Base-by-base conservation (phyloP, 2,797 vertebrate species). In the Cryptoblepharus egeriae region DNA sequence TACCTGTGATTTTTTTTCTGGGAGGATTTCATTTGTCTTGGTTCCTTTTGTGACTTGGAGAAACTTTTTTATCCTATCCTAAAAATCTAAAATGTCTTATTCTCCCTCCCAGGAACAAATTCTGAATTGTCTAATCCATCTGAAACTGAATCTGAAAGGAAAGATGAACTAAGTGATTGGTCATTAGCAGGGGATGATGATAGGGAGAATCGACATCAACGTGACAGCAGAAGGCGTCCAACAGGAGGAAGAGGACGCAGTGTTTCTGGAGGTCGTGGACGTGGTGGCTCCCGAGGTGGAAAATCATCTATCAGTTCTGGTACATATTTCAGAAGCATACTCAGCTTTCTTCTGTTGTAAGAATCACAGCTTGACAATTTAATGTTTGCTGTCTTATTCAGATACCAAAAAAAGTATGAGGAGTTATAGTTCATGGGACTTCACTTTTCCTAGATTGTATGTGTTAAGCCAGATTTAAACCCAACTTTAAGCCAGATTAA, bases 91-190 rank as follows among this genome's bases (percentile, higher is more conserved):
- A 60, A 15, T 28, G 13, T 28, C 6, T 20, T 32, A 72, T 26
- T 67, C 67, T 84, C 0, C 84, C 55, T 71, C 8, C 79, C 90
- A 99, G 98, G 98, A 94, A 98, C 97, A 89, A 99, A 98, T 93
- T 99, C 98, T 1, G 98, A 99, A 96, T 97, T 99, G 87, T 98
- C 98, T 82, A 99, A 99, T 37, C 96, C 97, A 67, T 99, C 98
- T 4, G 98, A 99, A 96, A 99, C 98, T 0, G 98, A 99, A 86
- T 99, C 98, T 6, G 98, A 99, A 92, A 97, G 97, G 68, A 98
- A 96, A 94, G 98, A 99, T 30, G 98, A 99, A 94, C 95, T 99
- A 88, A 99, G 98, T 81, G 98, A 99, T 94, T 99, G 98, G 98
- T 99, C 98, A 61, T 93, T 98, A 92, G 98, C 97, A 58, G 98